Evolutionary conservation across 2,113 vertebrate genomes (phyloP), one percentile per base, ranked within the genome.

Genomic region (Glaucidium brasilianum): DNA sequence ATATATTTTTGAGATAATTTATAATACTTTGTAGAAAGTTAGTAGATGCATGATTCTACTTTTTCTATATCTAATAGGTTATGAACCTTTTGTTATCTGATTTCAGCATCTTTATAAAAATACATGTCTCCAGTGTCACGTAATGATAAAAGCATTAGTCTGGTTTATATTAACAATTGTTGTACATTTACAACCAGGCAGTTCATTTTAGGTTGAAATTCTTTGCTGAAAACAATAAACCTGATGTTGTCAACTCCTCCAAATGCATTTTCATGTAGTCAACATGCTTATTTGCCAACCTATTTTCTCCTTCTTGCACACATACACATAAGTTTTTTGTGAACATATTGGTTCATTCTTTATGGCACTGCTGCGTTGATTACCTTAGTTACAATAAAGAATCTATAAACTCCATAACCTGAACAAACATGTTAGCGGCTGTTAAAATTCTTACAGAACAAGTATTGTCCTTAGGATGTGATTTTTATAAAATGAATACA

Each of bases 151-250:
- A 97, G 92, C 37, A 94, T 88, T 62, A 90, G n/a, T 77, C 58
- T 94, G 75, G 52, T 96, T 97, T 95, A 96, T 80, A 96, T 91
- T 91, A 98, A 39, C 22, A 91, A 72, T 90, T 95, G 85, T 60
- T 91, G 15, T 84, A 95, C 5, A 14, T 90, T 96, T 95, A 88
- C 80, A 87, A 94, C 39, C 49, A 95, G 56, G 47, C 64, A 96
- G 88, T 62, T 96, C 84, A 88, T 92, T 97, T 91, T 73, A 86
- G 43, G 56, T 50, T 89, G 53, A 88, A 91, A 92, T 55, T 92
- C 71, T 97, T 90, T 81, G 41, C 79, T 97, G 93, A 94, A 97
- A 97, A 95, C 75, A 95, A 82, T 90, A 92, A 98, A 93, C 53
- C 41, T 94, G 86, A 89, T 78, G 68, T 76, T 84, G 73, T 58